These are phyloP conservation scores for Clarias laeviceps DNA, from an alignment of 2,797 vertebrate species.

Conservation along the genomic window DNA sequence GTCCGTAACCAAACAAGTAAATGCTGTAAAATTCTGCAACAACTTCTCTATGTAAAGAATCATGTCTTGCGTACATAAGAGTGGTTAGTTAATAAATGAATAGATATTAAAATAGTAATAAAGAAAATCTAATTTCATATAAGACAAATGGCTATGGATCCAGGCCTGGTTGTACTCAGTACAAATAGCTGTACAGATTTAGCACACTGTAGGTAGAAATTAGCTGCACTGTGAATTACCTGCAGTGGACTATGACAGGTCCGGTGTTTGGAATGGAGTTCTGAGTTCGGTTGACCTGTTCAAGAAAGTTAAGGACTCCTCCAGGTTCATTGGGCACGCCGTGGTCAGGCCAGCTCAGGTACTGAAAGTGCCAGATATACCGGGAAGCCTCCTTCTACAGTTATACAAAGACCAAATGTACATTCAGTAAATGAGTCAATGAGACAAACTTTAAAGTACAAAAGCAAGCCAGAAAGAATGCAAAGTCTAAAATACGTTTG, in stretches of 20 bases:
- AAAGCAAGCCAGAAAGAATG: neutral
- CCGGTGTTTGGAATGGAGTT: conserved; percentile 76
- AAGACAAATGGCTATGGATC: no score
- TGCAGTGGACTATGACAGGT: conserved; percentile 89
- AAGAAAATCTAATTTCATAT: no score
- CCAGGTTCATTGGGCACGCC: conserved; percentile 86
- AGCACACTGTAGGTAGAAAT: neutral
- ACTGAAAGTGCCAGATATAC: conserved; percentile 87
- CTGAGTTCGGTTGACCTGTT: conserved; percentile 84
- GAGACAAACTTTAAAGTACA: no score
- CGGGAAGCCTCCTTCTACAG: conserved; percentile 76
- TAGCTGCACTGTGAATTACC: conserved; percentile 68
- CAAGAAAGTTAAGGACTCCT: conserved; percentile 84
- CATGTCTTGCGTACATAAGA: no score
- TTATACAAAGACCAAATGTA: neutral
- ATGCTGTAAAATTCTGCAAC: no score
- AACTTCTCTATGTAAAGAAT: no score
- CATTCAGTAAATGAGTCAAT: neutral
- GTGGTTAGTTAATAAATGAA: no score
- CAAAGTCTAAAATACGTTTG: neutral
- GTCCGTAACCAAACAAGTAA: no score
- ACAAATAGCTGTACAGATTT: neutral
- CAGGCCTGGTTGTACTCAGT: no score
- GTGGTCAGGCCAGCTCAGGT: conserved; percentile 89
- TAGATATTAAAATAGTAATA: no score